Evolutionary conservation across 2,113 vertebrate species (phyloP).

Genomic region (Rostratula benghalensis): DNA sequence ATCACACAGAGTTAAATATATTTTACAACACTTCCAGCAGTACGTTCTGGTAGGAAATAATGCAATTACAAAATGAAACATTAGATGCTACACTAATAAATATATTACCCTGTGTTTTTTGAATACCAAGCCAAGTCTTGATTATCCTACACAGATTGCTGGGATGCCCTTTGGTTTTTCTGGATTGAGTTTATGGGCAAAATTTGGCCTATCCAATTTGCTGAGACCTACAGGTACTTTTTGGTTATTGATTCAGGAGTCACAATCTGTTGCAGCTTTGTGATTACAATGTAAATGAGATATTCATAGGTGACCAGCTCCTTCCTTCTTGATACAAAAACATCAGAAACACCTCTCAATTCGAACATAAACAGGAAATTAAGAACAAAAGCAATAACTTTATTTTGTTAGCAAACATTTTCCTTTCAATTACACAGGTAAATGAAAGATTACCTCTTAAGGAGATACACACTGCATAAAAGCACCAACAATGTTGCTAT

Average conservation of each 20-base stretch:
- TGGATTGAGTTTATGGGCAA: neutral
- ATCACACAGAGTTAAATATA: neutral
- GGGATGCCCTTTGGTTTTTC: neutral
- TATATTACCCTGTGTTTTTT: neutral
- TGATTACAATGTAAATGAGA: neutral
- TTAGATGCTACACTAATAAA: neutral
- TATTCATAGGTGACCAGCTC: neutral
- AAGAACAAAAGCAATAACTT: neutral
- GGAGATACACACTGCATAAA: neutral
- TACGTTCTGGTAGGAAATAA: neutral
- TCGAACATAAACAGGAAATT: conserved; percentile 28
- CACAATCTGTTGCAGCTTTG: neutral
- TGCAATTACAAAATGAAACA: neutral
- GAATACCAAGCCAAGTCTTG: neutral
- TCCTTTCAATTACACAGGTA: neutral
- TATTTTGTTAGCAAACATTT: conserved; percentile 10
- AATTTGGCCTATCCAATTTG: neutral
- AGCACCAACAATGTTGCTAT: neutral
- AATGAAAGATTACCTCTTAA: neutral
- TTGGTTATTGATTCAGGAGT: neutral
- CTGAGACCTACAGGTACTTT: neutral
- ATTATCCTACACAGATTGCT: neutral
- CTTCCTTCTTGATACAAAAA: neutral
- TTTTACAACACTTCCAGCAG: neutral
- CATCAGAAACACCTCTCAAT: neutral